Percentiles rank a stretch among this genome's conserved stretches.
Conservation (phyloP, 2,113 vertebrate genomes). For the Colossoma macropomum region DNA sequence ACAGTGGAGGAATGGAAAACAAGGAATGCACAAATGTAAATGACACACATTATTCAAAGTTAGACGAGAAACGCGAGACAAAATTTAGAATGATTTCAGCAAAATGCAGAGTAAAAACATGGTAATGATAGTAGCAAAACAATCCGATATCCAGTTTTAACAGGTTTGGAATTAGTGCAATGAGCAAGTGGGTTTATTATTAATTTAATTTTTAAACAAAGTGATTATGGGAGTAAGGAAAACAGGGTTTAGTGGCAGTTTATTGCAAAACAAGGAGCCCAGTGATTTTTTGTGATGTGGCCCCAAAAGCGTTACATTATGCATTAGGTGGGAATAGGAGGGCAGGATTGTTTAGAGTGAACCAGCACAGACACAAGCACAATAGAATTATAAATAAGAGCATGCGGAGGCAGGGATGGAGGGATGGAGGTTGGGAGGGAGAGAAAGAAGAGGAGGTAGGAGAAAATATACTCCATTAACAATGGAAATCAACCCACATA, state of each 20-base stretch:
- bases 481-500: constrained; percentile 37
- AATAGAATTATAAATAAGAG: constrained; percentile 58
- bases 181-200: neutral
- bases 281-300: constrained; percentile 45
- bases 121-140: neutral
- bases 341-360: constrained; percentile 55
- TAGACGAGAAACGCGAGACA: neutral
- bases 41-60: constrained; percentile 6
- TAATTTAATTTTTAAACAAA: constrained; percentile 14
- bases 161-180: constrained; percentile 32
- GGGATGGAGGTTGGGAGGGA: neutral
- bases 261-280: constrained; percentile 53
- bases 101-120: neutral
- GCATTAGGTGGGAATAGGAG: constrained; percentile 59
- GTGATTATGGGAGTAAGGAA: constrained; percentile 33
- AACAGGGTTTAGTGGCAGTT: constrained; percentile 54
- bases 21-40: neutral
- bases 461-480: constrained; percentile 56
- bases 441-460: constrained; percentile 18
- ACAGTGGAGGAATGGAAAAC: neutral
- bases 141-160: constrained; percentile 27
- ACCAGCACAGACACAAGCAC: constrained; percentile 41
- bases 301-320: constrained; percentile 54
- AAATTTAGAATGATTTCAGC: neutral
- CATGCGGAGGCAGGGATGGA: constrained; percentile 19